Base-by-base conservation (phyloP, 53 echinoderm and acorn worm genomes). In the Arbacia lixula region DNA sequence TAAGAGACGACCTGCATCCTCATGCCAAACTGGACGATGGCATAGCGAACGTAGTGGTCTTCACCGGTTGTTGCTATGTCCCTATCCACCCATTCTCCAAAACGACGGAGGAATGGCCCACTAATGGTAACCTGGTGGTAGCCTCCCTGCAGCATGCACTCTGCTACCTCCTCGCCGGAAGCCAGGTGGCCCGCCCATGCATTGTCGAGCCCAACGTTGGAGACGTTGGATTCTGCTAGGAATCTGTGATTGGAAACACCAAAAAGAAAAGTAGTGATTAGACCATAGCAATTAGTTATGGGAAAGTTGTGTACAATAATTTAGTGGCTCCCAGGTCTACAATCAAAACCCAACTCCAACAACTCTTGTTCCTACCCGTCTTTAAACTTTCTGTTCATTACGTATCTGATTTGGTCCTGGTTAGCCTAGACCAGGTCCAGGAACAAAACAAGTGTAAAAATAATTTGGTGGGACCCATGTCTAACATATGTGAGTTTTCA, bases 181-280 rank as follows among this genome's bases (percentile, higher is more conserved):
- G 33, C 9, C 4, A 11, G 64, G 33, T 64, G 64, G 31, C 64
- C 33, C 30, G 33, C 30, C 64, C 64, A 64, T 6, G 64, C 64
- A 32, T 64, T 64, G 33, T 64, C 64, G 5, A 32, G 25, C 9
- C 64, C 64, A 32, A 64, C 9, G 6, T 31, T 32, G 8, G 8
- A 12, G 31, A 29, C 19, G 8, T 28, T 6, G 64, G 64, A 64
- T 19, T 64, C 64, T 64, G 64, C 64, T 6, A 64, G 64, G 64
- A 64, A 64, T 64, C 64, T 64, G 64, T 64, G 33, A 64, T 64
- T 30, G 64, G 64, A 31, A 64, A 64, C 31, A 57, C 11, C 58
- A 10, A 57, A 57, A 57, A 57, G 46, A 46, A 46, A 46, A 10
- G 46, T 46, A 46, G 46, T 46, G 46, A 46, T 46, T 46, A 10